phyloP scores from a whole-genome alignment of 2,113 vertebrate species.

The Lepus timidus region DNA sequence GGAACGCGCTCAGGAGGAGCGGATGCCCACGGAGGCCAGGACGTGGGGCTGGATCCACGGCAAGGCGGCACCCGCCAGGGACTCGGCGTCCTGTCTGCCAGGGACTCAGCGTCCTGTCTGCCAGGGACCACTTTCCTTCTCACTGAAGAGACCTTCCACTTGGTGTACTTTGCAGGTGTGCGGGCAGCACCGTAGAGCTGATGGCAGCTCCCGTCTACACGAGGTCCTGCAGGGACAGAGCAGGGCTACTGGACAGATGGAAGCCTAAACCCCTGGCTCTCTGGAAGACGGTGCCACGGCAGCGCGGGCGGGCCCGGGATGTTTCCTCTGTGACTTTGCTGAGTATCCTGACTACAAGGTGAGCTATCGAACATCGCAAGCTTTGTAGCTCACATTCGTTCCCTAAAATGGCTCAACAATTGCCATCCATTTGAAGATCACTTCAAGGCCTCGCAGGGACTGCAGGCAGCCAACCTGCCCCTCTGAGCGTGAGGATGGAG shows the following conservation, averaged over 20 bases:
- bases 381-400: not conserved
- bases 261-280: not conserved
- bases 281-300: not conserved
- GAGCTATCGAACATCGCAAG: not conserved
- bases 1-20: not conserved
- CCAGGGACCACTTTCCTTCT: not conserved
- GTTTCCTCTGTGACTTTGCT: not conserved
- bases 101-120: not conserved
- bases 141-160: not conserved
- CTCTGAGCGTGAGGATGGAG: rapidly evolving
- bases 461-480: not conserved
- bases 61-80: rapidly evolving
- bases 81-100: not conserved
- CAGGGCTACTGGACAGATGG: not conserved
- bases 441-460: not conserved
- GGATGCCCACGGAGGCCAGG: rapidly evolving
- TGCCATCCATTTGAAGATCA: not conserved
- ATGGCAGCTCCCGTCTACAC: not conserved
- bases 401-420: not conserved
- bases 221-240: not conserved
- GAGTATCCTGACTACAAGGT: too few species aligned
- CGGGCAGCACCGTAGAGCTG: rapidly evolving
- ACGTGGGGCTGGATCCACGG: too few species aligned
- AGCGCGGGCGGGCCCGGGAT: not conserved
- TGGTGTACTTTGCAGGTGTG: not conserved